Conservation (phyloP, 2,113 vertebrate genomes). For the Campylomormyrus numenius region DNA sequence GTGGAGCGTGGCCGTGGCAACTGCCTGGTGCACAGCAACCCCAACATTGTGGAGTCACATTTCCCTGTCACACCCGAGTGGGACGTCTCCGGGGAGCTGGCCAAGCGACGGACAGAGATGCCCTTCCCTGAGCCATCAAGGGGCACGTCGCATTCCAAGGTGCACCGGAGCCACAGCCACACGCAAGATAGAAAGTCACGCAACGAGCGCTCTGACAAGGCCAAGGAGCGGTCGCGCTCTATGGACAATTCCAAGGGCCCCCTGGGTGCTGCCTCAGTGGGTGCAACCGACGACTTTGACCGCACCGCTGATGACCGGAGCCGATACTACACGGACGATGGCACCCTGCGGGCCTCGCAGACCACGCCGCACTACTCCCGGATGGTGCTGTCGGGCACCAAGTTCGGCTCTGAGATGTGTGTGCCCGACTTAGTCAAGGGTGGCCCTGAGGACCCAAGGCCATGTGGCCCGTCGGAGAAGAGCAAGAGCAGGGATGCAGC, state of each 20-base stretch:
- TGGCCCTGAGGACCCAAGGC: conserved; percentile 55
- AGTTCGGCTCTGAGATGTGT: conserved; percentile 70
- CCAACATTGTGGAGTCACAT: conserved; percentile 85
- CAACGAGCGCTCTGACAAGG: conserved; percentile 86
- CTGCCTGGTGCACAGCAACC: conserved; percentile 84
- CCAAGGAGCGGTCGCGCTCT: conserved; percentile 92
- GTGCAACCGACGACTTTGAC: conserved; percentile 79
- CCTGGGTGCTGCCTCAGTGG: conserved; percentile 71
- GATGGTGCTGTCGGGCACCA: conserved; percentile 65
- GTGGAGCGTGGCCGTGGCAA: conserved; percentile 83
- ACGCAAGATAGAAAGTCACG: conserved; percentile 92
- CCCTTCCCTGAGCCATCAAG: conserved; percentile 94
- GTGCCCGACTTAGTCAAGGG: conserved; percentile 72
- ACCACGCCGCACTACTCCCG: conserved; percentile 71
- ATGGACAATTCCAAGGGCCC: conserved; percentile 97
- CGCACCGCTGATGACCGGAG: conserved; percentile 78
- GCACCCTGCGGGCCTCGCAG: conserved; percentile 81
- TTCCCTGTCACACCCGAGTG: conserved; percentile 94
- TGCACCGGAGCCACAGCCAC: conserved; percentile 96
- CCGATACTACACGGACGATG: conserved; percentile 83
- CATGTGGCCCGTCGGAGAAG: conserved; percentile 72
- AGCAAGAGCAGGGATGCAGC: conserved; percentile 75
- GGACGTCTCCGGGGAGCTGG: conserved; percentile 93
- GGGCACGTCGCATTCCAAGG: conserved; percentile 86
- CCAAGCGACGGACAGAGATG: conserved; percentile 94